These are phyloP conservation scores for Sebastes matsubarae DNA, from an alignment of 2,797 vertebrate genomes.

Conservation along the genomic window DNA sequence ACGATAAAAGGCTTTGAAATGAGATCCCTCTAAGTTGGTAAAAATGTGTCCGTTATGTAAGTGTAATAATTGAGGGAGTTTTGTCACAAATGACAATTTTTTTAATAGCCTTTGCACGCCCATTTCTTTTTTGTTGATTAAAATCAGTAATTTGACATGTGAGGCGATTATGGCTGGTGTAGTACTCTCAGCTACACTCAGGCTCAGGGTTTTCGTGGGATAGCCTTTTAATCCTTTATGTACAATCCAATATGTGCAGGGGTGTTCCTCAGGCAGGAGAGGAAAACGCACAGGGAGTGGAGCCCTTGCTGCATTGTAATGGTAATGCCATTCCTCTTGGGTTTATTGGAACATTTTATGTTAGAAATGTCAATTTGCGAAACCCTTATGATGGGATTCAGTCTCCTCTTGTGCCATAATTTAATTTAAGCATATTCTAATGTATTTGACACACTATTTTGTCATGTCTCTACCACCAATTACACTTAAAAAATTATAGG, in stretches of 20 bases:
- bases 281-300: slow-evolving; percentile 48
- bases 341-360: slow-evolving; percentile 31
- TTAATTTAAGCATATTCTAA: not conserved
- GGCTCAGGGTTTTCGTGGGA: slow-evolving; percentile 61
- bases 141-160: slow-evolving; percentile 47
- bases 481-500: not conserved
- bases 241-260: slow-evolving; percentile 59
- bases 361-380: slow-evolving; percentile 24
- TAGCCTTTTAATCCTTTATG: slow-evolving; percentile 75
- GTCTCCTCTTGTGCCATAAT: not conserved
- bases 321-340: slow-evolving; percentile 29
- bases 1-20: slow-evolving; percentile 72
- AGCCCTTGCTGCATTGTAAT: slow-evolving; percentile 58
- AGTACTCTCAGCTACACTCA: slow-evolving; percentile 34
- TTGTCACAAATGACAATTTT: slow-evolving; percentile 57
- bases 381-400: slow-evolving; percentile 4
- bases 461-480: not conserved
- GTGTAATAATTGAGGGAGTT: slow-evolving; percentile 53
- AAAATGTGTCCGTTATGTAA: slow-evolving; percentile 67
- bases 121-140: slow-evolving; percentile 26
- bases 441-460: not conserved
- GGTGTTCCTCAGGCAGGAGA: slow-evolving; percentile 66
- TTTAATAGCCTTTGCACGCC: slow-evolving; percentile 47
- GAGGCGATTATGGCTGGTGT: slow-evolving; percentile 39
- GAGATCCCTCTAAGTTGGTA: slow-evolving; percentile 68